A percentile compares a stretch with the other conserved stretches of the same genome.
Conservation (phyloP, 37 sponge, comb jelly and placozoan genomes). For the Halisarca cf. caerulea region DNA sequence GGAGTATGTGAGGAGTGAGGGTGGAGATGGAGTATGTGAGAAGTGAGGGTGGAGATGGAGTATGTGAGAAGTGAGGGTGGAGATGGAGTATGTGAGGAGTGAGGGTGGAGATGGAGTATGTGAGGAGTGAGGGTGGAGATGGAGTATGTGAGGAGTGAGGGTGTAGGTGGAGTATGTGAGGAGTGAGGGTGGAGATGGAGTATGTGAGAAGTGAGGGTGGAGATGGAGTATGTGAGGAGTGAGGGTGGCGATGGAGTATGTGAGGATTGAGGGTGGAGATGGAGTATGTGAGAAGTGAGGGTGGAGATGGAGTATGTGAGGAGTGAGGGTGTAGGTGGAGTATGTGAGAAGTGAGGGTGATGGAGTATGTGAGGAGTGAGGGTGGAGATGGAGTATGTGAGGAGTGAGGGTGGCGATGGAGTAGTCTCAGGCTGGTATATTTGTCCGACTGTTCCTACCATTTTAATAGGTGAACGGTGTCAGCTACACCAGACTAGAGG, state of each 20-base stretch:
- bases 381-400: not conserved
- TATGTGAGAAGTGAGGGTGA: not conserved
- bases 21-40: not conserved
- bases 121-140: not conserved
- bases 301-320: not conserved
- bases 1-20: not conserved
- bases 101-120: not conserved
- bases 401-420: not conserved
- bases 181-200: not conserved
- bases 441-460: too few species aligned
- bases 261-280: not conserved
- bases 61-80: not conserved
- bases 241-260: not conserved
- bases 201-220: constrained; percentile 85
- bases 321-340: not conserved
- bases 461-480: too few species aligned
- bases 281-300: not conserved
- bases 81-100: not conserved
- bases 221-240: constrained; percentile 57
- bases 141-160: not conserved
- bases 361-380: not conserved
- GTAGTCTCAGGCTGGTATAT: too few species aligned
- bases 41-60: not conserved
- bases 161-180: not conserved
- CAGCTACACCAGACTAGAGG: too few species aligned